Evolutionary conservation across 2,888 invertebrate genomes (phyloP).

Genomic region (Ptycholaimellus sp.): DNA sequence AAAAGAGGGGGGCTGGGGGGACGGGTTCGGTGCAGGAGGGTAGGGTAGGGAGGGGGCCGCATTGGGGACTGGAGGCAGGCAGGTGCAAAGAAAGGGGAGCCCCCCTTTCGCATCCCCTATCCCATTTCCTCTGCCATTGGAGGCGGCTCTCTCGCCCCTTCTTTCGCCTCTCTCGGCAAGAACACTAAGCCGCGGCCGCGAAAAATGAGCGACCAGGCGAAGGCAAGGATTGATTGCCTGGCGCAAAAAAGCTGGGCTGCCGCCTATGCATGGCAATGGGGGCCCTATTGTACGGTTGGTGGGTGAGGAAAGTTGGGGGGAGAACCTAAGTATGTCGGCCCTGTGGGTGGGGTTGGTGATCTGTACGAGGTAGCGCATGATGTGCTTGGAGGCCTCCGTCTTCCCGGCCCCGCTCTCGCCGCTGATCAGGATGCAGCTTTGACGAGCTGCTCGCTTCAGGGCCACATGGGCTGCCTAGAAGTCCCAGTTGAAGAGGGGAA

Average conservation of each 20-base stretch:
- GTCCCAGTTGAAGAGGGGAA: no score
- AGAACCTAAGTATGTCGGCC: constrained; percentile 73
- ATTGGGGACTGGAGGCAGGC: not conserved
- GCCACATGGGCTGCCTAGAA: no score
- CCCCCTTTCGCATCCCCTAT: not conserved
- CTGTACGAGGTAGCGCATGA: constrained; percentile 85
- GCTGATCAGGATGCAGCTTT: constrained; percentile 67
- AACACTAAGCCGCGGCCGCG: no score
- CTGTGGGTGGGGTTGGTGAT: constrained; percentile 74
- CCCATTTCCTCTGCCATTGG: no score
- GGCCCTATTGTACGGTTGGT: not conserved
- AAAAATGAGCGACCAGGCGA: no score
- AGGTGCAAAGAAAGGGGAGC: not conserved
- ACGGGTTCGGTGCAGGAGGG: not conserved
- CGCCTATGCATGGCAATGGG: no score
- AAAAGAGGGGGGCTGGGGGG: constrained; percentile 1
- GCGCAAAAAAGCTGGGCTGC: no score
- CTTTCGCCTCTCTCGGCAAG: no score
- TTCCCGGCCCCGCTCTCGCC: constrained; percentile 87
- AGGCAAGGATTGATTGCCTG: no score
- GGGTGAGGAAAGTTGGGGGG: not conserved
- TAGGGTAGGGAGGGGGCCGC: not conserved
- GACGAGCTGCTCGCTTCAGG: constrained; percentile 61
- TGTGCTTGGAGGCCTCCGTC: constrained; percentile 94
- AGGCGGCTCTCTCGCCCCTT: no score